Conservation (phyloP, 64 coral and sea anemone species). For the Stylophora pistillata region DNA sequence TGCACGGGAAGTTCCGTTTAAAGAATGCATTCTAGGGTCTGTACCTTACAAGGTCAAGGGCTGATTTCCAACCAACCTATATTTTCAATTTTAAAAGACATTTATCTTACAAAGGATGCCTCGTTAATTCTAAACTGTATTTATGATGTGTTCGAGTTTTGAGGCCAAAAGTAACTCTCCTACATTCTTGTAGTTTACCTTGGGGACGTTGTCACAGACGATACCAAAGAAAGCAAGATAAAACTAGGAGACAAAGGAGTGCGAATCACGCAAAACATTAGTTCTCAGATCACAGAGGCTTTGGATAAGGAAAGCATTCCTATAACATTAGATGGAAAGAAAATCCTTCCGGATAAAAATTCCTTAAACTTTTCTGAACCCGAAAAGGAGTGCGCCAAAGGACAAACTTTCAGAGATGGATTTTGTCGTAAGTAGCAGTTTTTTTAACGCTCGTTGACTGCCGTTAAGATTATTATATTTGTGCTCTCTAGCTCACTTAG, state of each 20-base stretch:
- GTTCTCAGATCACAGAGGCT: not conserved
- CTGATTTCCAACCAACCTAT: too few species aligned
- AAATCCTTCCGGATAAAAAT: not conserved
- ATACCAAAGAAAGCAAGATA: not conserved
- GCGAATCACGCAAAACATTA: not conserved
- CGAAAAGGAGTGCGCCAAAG: not conserved
- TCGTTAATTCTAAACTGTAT: too few species aligned
- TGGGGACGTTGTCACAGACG: not conserved
- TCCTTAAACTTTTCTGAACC: slow-evolving; percentile 20
- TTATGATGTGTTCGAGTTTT: too few species aligned
- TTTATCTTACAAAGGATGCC: too few species aligned
- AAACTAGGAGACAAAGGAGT: not conserved
- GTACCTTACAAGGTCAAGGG: too few species aligned
- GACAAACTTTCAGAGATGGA: slow-evolving; percentile 34
- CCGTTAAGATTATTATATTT: too few species aligned
- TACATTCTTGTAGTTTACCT: not conserved
- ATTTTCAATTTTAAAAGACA: too few species aligned
- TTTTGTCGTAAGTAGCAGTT: slow-evolving; percentile 43
- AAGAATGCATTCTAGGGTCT: too few species aligned
- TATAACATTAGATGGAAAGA: slow-evolving; percentile 17
- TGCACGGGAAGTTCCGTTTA: too few species aligned
- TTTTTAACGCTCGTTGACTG: too few species aligned
- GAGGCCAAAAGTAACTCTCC: not conserved
- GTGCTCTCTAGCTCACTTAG: too few species aligned
- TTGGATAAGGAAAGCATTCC: not conserved